A percentile compares a stretch with the other conserved stretches of the same genome.
Conservation (phyloP, 2,113 vertebrate genomes). For the Mormyrus lacerda region DNA sequence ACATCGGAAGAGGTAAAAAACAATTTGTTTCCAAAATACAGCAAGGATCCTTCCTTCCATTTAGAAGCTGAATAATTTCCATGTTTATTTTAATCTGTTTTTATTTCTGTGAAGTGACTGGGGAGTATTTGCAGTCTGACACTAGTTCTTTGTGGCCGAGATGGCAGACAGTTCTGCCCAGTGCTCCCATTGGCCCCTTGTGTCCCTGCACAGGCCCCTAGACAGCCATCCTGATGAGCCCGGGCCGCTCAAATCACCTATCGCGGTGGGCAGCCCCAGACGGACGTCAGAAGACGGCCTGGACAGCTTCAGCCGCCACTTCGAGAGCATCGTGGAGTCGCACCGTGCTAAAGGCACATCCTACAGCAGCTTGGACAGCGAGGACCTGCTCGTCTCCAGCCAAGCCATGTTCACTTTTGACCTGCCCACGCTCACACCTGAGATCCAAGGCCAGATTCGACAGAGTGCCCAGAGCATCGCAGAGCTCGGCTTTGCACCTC, state of each 20-base stretch:
- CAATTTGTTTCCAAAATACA: background rate
- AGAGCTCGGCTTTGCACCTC: constrained; percentile 69
- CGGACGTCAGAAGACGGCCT: constrained; percentile 75
- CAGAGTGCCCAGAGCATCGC: constrained; percentile 71
- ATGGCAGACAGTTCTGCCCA: background rate
- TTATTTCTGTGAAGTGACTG: background rate
- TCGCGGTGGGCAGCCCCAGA: constrained; percentile 68
- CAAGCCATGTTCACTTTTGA: constrained; percentile 83
- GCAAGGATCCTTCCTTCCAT: background rate
- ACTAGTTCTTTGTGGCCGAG: background rate
- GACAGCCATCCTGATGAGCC: constrained; percentile 25
- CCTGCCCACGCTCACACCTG: constrained; percentile 73
- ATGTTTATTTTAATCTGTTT: background rate
- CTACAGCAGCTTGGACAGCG: constrained; percentile 90
- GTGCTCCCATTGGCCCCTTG: background rate
- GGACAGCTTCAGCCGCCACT: constrained; percentile 94
- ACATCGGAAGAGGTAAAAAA: background rate
- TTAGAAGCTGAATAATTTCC: background rate
- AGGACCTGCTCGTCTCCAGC: constrained; percentile 78
- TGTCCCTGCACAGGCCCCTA: constrained; percentile 28
- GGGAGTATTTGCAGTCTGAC: background rate
- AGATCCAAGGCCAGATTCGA: constrained; percentile 76
- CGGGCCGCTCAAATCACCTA: constrained; percentile 69
- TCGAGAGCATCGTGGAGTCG: constrained; percentile 94
- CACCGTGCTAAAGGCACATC: constrained; percentile 93